phyloP scores from a whole-genome alignment of 2,888 invertebrate genomes.

The Nomada ruficornis region DNA sequence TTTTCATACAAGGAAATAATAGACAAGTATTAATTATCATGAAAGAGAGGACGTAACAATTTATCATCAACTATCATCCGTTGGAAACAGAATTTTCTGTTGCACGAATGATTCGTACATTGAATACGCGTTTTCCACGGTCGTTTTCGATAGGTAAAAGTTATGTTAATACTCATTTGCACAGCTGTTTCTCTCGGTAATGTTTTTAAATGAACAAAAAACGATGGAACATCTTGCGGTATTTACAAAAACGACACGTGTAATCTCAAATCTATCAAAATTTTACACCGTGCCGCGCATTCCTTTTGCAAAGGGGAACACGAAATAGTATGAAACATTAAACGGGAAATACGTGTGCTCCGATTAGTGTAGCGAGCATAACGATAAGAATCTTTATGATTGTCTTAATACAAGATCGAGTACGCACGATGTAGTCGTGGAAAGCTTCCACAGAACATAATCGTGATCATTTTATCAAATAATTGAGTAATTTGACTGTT shows the following conservation, averaged over 20 bases:
- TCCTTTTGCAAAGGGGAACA: neutral
- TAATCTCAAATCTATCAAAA: neutral
- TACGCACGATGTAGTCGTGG: constrained; percentile 26
- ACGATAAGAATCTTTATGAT: constrained; percentile 46
- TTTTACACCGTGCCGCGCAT: neutral
- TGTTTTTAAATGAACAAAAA: neutral
- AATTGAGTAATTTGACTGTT: constrained; percentile 42
- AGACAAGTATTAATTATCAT: too few species aligned
- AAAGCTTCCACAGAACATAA: constrained; percentile 55
- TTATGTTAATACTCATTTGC: constrained; percentile 1
- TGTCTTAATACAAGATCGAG: constrained; percentile 7
- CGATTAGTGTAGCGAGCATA: constrained; percentile 33
- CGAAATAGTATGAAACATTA: neutral
- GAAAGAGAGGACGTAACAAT: too few species aligned
- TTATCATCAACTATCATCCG: neutral
- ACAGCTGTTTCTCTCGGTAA: constrained; percentile 8
- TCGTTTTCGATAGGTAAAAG: neutral
- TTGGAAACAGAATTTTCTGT: neutral
- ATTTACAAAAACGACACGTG: neutral
- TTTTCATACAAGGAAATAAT: too few species aligned
- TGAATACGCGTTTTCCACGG: neutral
- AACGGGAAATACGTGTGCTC: constrained; percentile 9
- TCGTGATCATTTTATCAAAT: constrained; percentile 32
- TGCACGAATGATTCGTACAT: neutral
- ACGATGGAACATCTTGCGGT: neutral